phyloP scores from a whole-genome alignment of 2,113 vertebrate species.

The Piprites chloris region DNA sequence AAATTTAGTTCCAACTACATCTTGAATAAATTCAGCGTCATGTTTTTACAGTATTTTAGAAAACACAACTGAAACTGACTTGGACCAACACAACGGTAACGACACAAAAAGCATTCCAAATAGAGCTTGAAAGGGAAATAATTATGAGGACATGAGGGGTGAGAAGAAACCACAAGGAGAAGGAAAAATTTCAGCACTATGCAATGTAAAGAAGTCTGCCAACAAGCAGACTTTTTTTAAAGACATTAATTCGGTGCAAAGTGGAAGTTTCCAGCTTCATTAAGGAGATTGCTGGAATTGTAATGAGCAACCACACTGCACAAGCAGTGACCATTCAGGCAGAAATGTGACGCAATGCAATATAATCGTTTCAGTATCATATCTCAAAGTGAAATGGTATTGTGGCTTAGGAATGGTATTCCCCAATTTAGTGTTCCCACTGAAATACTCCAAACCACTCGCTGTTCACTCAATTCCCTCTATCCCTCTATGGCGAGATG shows the following conservation, averaged over 20 bases:
- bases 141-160: background rate
- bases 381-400: background rate
- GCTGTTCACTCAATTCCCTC: accelerated
- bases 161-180: background rate
- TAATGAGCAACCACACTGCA: background rate
- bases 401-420: background rate
- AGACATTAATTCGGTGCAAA: background rate
- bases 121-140: background rate
- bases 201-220: background rate
- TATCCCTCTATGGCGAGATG: accelerated
- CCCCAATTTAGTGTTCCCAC: background rate
- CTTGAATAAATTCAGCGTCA: background rate
- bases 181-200: background rate
- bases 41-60: background rate
- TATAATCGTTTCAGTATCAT: background rate
- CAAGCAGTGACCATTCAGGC: background rate
- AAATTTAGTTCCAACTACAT: background rate
- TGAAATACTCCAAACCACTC: background rate
- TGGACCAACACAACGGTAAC: background rate
- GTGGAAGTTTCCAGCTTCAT: background rate
- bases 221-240: background rate
- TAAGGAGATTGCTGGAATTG: background rate
- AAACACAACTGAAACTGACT: background rate
- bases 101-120: background rate
- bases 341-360: background rate